Base-by-base conservation (phyloP, 2,888 invertebrate species). In the Nowickia ferox region DNA sequence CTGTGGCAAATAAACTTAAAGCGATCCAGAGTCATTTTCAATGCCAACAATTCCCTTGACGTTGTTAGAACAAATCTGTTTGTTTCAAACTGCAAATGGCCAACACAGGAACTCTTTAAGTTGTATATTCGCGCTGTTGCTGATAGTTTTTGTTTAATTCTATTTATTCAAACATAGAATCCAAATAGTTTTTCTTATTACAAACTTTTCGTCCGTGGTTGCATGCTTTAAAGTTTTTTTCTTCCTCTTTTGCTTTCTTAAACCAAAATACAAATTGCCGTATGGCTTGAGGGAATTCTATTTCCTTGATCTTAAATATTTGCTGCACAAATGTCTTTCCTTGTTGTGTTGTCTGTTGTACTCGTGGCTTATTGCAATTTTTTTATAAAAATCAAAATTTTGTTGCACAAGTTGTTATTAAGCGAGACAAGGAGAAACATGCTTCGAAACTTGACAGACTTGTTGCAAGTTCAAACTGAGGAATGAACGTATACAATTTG, bases 201-300 rank as follows among this genome's bases (percentile, higher is more conserved):
- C 8, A 65, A 76, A 66, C 17, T 51, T 69, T 63, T 22, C 9
- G 42, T 55, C 15, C 59, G 11, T 59, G 10, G n/a, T 17, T 61
- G 72, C 30, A n/a, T 22, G 65, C 46, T 22, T 15, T 38, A 30
- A 44, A 44, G 15, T 63, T 74, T 74, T 22, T 17, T n/a, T n/a
- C 13, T 48, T 55, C 2, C 30, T 53, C 4, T 15, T 5, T 5
- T 55, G 13, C 8, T 40, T 44, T 10, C 13, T 51, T n/a, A 48
- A 89, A 89, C 89, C 89, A 81, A 86, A 88, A 81, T 86, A 88
- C 88, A 89, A 89, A 88, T 87, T 89, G 89, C 88, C 87, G 87
- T 88, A 78, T 81, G 84, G 53, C 89, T 89, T 80, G 48, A 85
- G 89, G 88, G 88, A 76, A 75, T 80, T 65, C 40, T 68, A 57